These are phyloP conservation scores for Carposina sasakii DNA, from an alignment of 1,140 invertebrate genomes.

Conservation along the genomic window DNA sequence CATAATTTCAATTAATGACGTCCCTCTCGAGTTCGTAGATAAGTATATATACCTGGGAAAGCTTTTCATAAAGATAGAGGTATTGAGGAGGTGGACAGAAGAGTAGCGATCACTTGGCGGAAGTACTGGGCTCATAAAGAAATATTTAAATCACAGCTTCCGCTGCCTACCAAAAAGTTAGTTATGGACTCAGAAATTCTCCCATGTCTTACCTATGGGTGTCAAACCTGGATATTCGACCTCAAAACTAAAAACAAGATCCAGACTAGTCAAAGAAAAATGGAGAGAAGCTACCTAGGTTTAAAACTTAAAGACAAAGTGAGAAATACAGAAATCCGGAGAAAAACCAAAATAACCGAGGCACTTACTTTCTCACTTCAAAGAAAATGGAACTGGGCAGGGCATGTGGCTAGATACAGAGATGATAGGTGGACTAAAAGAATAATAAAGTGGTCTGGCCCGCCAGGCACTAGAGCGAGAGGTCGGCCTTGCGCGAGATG, in stretches of 20 bases:
- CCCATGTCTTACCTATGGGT: slow-evolving; percentile 9
- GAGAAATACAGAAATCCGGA: slow-evolving; percentile 13
- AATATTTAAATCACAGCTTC: slow-evolving; percentile 7
- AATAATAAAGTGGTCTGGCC: background rate
- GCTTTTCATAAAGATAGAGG: slow-evolving; percentile 5
- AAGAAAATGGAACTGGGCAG: slow-evolving; percentile 1
- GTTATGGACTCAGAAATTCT: slow-evolving; percentile 4
- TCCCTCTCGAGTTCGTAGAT: slow-evolving; percentile 1
- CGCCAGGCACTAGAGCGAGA: background rate
- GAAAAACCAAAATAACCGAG: background rate
- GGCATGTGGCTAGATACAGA: slow-evolving; percentile 1
- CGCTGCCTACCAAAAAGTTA: slow-evolving; percentile 4
- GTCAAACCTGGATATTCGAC: slow-evolving; percentile 19
- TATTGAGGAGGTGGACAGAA: slow-evolving; percentile 1
- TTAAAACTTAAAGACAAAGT: slow-evolving; percentile 23
- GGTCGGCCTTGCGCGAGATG: background rate
- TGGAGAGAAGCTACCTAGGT: slow-evolving; percentile 23
- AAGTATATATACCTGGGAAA: slow-evolving; percentile 7
- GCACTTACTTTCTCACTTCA: background rate
- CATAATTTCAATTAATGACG: background rate
- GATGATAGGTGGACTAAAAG: background rate
- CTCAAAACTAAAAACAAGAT: slow-evolving; percentile 18
- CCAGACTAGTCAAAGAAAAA: slow-evolving; percentile 22
- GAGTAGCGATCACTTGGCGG: slow-evolving; percentile 7
- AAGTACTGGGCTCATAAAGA: slow-evolving; percentile 10